Evolutionary conservation across 2,888 invertebrate genomes (phyloP).

Genomic region (Colostygia pectinataria): DNA sequence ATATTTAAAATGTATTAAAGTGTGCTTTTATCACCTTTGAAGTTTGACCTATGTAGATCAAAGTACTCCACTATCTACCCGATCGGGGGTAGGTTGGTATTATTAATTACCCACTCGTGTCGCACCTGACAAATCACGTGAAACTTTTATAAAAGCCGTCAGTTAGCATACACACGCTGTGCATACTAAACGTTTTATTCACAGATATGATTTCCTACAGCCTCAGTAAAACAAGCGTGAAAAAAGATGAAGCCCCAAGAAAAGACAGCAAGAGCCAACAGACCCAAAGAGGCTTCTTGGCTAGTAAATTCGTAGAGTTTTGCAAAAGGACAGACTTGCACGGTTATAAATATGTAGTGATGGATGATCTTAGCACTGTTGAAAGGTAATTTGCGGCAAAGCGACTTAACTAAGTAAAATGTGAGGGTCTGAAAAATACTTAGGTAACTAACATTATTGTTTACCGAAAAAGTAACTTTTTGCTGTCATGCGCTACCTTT

Average conservation of each 20-base stretch:
- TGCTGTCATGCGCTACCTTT: too few species aligned
- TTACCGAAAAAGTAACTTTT: too few species aligned
- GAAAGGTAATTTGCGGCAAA: slow-evolving; percentile 77
- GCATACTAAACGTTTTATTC: slow-evolving; percentile 4
- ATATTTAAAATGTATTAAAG: too few species aligned
- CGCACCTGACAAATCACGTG: slow-evolving; percentile 37
- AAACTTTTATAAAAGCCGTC: slow-evolving; percentile 19
- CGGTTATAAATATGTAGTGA: slow-evolving; percentile 87
- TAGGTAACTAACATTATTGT: too few species aligned
- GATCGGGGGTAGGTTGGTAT: slow-evolving; percentile 41
- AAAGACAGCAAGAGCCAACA: slow-evolving; percentile 25
- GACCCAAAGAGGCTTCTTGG: slow-evolving; percentile 41
- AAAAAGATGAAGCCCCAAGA: slow-evolving; percentile 12
- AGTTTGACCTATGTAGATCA: slow-evolving; percentile 3
- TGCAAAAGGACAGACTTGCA: slow-evolving; percentile 87
- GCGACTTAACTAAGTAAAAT: too few species aligned
- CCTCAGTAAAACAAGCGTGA: slow-evolving; percentile 8
- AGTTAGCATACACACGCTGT: slow-evolving; percentile 36
- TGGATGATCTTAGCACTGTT: slow-evolving; percentile 75
- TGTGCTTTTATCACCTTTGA: too few species aligned
- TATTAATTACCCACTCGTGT: slow-evolving; percentile 55
- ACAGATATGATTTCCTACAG: slow-evolving; percentile 15
- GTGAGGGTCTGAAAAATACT: too few species aligned
- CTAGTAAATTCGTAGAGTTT: slow-evolving; percentile 76
- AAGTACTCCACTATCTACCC: slow-evolving; percentile 42